phyloP scores from a whole-genome alignment of 2,797 vertebrate genomes.

The Spinus olivaceus region DNA sequence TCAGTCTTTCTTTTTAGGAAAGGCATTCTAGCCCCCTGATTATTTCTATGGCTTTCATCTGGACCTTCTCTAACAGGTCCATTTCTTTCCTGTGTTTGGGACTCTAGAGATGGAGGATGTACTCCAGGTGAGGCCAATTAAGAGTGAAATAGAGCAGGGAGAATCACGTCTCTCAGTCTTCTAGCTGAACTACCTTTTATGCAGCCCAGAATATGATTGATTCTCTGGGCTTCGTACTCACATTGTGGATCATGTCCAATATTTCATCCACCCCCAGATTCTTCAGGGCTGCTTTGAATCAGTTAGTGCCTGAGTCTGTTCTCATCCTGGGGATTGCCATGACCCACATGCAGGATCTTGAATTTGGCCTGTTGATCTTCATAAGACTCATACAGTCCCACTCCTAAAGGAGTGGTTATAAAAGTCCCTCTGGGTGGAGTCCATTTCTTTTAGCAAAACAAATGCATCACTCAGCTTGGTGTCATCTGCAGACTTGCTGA shows the following conservation, averaged over 20 bases:
- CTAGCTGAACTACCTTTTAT: not conserved
- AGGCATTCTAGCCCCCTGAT: not conserved
- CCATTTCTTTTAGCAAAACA: not conserved
- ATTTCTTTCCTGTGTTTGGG: accelerated
- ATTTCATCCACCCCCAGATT: not conserved
- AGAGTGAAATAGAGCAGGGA: accelerated
- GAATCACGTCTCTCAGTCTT: not conserved
- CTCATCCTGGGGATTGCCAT: not conserved
- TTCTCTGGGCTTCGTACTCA: not conserved
- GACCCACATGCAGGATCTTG: not conserved
- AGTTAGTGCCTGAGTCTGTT: not conserved
- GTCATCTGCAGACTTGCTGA: not conserved
- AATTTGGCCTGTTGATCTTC: not conserved
- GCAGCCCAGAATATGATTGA: not conserved
- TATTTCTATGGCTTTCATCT: not conserved
- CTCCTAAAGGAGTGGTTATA: not conserved
- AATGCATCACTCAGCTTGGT: not conserved
- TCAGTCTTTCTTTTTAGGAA: not conserved
- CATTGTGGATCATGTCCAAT: not conserved
- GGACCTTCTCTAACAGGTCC: accelerated
- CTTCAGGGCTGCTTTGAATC: not conserved
- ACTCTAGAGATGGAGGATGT: not conserved
- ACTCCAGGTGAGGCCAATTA: no score
- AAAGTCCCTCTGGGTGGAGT: not conserved
- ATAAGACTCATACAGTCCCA: not conserved